Percentiles rank a stretch among this genome's conserved stretches.
Conservation (phyloP, 2,113 vertebrate genomes). For the Eleginops maclovinus region DNA sequence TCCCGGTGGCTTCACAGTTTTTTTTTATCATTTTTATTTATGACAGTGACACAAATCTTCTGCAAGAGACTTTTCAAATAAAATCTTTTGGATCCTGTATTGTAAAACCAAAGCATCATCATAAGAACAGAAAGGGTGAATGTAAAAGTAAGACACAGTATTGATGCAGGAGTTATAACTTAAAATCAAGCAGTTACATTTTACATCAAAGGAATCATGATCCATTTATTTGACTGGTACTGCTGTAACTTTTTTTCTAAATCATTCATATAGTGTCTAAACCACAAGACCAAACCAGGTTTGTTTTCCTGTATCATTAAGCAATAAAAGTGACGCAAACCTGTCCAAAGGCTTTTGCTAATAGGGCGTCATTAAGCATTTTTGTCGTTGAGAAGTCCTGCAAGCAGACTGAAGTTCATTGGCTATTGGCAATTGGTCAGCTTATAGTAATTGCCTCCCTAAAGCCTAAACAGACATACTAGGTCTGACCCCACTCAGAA, state of each 20-base stretch:
- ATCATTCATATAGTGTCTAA: too few species aligned
- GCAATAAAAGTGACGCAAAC: slow-evolving; percentile 6
- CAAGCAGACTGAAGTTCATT: slow-evolving; percentile 53
- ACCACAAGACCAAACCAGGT: background rate
- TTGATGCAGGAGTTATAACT: slow-evolving; percentile 9
- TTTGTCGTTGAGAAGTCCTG: slow-evolving; percentile 2
- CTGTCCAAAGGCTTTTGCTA: background rate
- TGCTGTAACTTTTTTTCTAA: background rate
- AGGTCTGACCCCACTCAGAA: background rate
- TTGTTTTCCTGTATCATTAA: background rate
- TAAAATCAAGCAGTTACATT: background rate
- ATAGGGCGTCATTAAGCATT: slow-evolving; percentile 10
- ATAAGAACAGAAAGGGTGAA: background rate
- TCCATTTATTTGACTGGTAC: background rate
- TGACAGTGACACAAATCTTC: slow-evolving; percentile 14
- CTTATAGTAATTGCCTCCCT: slow-evolving; percentile 20
- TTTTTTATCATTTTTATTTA: slow-evolving; percentile 25
- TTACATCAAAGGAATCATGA: background rate
- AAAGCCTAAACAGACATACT: slow-evolving; percentile 18
- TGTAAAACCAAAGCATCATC: too few species aligned
- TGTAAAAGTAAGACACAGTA: background rate
- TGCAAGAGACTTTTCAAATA: background rate
- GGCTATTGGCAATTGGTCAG: slow-evolving; percentile 31
- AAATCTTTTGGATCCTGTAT: background rate
- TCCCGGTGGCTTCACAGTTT: slow-evolving; percentile 13